A percentile compares a stretch with the other conserved stretches of the same genome.
phyloP scores from a whole-genome alignment of 2,797 vertebrate species.

The Zenarchopterus dispar region DNA sequence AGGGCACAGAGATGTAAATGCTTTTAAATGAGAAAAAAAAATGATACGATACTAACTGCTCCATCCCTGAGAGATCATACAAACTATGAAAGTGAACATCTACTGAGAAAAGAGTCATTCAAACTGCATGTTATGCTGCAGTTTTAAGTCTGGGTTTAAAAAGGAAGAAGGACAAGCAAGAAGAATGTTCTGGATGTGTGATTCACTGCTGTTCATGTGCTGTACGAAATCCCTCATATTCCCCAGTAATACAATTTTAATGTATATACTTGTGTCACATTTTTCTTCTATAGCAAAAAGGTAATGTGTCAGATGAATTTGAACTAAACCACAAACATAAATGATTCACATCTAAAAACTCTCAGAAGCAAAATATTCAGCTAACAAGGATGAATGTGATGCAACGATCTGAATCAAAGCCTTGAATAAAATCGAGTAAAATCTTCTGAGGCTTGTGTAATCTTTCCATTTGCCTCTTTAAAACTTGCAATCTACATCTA shows the following conservation, averaged over 20 bases:
- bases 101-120: slow-evolving; percentile 24
- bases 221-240: not conserved
- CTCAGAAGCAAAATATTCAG: slow-evolving; percentile 4
- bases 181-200: slow-evolving; percentile 2
- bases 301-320: slow-evolving; percentile 42
- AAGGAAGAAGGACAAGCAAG: not conserved
- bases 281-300: slow-evolving; percentile 30
- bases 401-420: slow-evolving; percentile 47
- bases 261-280: slow-evolving; percentile 25
- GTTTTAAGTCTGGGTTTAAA: slow-evolving; percentile 20
- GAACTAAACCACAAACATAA: slow-evolving; percentile 51
- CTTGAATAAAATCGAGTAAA: slow-evolving; percentile 43
- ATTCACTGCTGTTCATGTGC: not conserved
- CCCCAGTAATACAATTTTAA: not conserved
- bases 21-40: slow-evolving; percentile 1
- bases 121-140: slow-evolving; percentile 14
- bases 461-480: slow-evolving; percentile 33
- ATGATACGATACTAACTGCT: not conserved
- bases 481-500: slow-evolving; percentile 13
- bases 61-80: slow-evolving; percentile 33
- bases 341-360: slow-evolving; percentile 25
- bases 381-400: slow-evolving; percentile 44
- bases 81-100: slow-evolving; percentile 24
- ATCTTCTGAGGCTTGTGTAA: slow-evolving; percentile 44
- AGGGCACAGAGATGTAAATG: slow-evolving; percentile 54